A percentile compares a stretch with the other conserved stretches of the same genome.
Conservation (phyloP, 2,113 vertebrate species). For the Andinoacara biseriatus region DNA sequence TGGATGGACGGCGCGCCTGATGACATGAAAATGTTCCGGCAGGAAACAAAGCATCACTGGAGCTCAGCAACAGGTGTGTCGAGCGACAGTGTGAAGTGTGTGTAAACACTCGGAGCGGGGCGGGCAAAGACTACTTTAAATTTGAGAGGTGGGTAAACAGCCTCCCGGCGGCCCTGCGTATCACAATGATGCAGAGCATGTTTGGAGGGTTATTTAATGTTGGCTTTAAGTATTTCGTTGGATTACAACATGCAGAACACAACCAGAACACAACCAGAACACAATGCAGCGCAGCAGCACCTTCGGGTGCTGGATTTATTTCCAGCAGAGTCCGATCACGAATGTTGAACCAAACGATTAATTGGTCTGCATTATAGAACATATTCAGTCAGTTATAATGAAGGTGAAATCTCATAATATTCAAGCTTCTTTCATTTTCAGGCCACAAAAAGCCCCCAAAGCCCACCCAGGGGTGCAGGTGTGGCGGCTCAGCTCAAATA, state of each 20-base stretch:
- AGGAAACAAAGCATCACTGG: not conserved
- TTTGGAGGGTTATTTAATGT: not conserved
- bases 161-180: not conserved
- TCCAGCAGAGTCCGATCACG: no score
- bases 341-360: not conserved
- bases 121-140: not conserved
- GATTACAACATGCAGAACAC: not conserved
- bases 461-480: no score
- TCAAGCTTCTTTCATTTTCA: not conserved
- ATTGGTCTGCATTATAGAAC: not conserved
- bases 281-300: not conserved
- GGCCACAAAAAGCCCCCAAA: not conserved
- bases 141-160: not conserved
- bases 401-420: not conserved
- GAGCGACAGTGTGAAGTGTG: not conserved
- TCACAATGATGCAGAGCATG: not conserved
- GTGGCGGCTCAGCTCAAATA: no score
- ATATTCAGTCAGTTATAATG: not conserved
- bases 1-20: not conserved
- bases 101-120: not conserved
- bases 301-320: not conserved
- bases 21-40: not conserved
- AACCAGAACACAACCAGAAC: not conserved
- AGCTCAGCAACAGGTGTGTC: not conserved
- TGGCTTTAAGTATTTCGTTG: not conserved